phyloP scores from a whole-genome alignment of 2,888 invertebrate species.

The Orchesellides sinensis region DNA sequence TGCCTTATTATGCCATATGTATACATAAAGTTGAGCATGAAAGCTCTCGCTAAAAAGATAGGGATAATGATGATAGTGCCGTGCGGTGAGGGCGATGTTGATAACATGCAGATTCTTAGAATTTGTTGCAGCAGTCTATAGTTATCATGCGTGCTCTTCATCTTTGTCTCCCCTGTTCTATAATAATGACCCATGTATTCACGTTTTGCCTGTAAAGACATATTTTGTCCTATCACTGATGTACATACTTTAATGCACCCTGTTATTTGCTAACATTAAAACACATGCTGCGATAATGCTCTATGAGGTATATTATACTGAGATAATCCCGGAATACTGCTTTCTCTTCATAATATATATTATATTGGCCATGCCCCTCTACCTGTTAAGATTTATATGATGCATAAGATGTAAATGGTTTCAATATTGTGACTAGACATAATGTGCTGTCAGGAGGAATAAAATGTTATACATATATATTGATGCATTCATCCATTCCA shows the following conservation, averaged over 20 bases:
- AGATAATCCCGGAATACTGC: neutral
- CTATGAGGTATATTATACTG: neutral
- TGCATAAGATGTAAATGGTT: constrained; percentile 3
- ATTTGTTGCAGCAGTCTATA: neutral
- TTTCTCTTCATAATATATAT: neutral
- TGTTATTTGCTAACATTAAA: no score
- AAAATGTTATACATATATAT: constrained; percentile 1
- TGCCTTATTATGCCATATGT: no score
- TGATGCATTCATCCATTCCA: neutral
- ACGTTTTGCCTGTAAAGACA: neutral
- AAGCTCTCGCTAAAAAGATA: constrained; percentile 49
- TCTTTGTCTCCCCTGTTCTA: constrained; percentile 2
- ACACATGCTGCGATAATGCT: no score
- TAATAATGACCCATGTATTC: constrained; percentile 11
- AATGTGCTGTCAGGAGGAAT: neutral
- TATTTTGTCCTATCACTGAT: neutral
- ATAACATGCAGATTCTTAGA: neutral
- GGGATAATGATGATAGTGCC: neutral
- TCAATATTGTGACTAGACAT: neutral
- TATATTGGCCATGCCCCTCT: neutral
- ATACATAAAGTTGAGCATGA: constrained; percentile 44
- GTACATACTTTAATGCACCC: no score
- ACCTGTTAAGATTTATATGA: constrained; percentile 4
- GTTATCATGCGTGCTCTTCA: constrained; percentile 37
- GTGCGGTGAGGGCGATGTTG: neutral